These are phyloP conservation scores for Dolomedes plantarius DNA, from an alignment of 2,888 invertebrate genomes.

Conservation along the genomic window DNA sequence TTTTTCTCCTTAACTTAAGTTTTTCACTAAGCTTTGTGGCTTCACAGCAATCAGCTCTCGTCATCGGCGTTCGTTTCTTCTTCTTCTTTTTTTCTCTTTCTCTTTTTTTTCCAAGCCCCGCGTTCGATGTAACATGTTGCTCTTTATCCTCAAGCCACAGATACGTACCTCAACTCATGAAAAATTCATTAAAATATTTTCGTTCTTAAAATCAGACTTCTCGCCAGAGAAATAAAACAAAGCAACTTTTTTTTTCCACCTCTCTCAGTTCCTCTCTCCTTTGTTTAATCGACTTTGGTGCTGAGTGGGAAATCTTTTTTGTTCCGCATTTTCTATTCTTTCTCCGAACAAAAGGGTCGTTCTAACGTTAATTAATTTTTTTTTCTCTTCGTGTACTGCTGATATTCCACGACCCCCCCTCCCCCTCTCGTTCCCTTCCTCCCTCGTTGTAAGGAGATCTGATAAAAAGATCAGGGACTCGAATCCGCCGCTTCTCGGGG, in stretches of 20 bases:
- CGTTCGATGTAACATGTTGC: neutral
- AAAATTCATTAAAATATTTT: slow-evolving; percentile 16
- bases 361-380: slow-evolving; percentile 18
- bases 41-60: neutral
- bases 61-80: neutral
- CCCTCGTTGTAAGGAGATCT: slow-evolving; percentile 1
- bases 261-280: neutral
- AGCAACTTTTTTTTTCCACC: neutral
- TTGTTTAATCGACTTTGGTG: slow-evolving; percentile 9
- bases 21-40: too few species aligned
- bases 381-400: neutral
- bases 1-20: too few species aligned
- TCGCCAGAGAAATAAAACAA: slow-evolving; percentile 10
- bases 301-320: neutral
- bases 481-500: neutral
- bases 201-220: slow-evolving; percentile 18
- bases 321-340: neutral
- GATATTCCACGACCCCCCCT: neutral
- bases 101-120: too few species aligned
- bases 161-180: slow-evolving; percentile 14
- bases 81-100: neutral
- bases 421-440: neutral
- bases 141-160: slow-evolving; percentile 9
- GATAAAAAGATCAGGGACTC: slow-evolving; percentile 16
- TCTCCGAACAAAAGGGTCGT: slow-evolving; percentile 7